phyloP scores from a whole-genome alignment of 2,888 invertebrate genomes.

The Xylota sylvarum region DNA sequence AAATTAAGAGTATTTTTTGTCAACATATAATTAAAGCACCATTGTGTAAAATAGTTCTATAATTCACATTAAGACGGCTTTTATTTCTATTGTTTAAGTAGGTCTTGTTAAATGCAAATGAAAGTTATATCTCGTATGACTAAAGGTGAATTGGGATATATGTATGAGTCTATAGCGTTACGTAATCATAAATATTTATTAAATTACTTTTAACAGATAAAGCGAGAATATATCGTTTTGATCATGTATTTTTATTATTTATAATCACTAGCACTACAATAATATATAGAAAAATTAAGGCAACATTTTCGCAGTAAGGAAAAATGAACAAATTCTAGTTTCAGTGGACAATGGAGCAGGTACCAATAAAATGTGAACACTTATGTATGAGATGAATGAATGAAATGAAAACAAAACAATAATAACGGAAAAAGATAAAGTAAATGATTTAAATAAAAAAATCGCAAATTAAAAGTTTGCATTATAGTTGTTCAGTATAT shows the following conservation, averaged over 20 bases:
- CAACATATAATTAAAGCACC: slow-evolving; percentile 43
- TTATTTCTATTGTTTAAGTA: slow-evolving; percentile 17
- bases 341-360: slow-evolving; percentile 66
- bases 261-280: slow-evolving; percentile 80
- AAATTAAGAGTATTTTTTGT: slow-evolving; percentile 5
- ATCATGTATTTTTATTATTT: slow-evolving; percentile 31
- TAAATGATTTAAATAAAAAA: slow-evolving; percentile 14
- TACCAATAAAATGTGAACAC: slow-evolving; percentile 62
- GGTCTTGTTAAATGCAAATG: slow-evolving; percentile 47
- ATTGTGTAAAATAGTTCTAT: slow-evolving; percentile 60
- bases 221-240: slow-evolving; percentile 48
- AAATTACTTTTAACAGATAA: slow-evolving; percentile 59
- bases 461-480: background rate
- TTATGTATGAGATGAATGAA: slow-evolving; percentile 42
- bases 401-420: slow-evolving; percentile 40
- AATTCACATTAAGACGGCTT: slow-evolving; percentile 14
- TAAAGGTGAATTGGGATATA: slow-evolving; percentile 43
- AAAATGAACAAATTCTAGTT: slow-evolving; percentile 63
- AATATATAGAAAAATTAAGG: slow-evolving; percentile 64
- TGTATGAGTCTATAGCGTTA: slow-evolving; percentile 55
- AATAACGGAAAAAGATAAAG: slow-evolving; percentile 9
- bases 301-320: slow-evolving; percentile 61
- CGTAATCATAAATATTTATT: slow-evolving; percentile 36
- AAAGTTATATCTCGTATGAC: slow-evolving; percentile 43
- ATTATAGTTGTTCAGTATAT: background rate